Percentiles rank a stretch among this genome's conserved stretches.
Conservation (phyloP, 2,888 invertebrate genomes). For the Ernsta delagoae region DNA sequence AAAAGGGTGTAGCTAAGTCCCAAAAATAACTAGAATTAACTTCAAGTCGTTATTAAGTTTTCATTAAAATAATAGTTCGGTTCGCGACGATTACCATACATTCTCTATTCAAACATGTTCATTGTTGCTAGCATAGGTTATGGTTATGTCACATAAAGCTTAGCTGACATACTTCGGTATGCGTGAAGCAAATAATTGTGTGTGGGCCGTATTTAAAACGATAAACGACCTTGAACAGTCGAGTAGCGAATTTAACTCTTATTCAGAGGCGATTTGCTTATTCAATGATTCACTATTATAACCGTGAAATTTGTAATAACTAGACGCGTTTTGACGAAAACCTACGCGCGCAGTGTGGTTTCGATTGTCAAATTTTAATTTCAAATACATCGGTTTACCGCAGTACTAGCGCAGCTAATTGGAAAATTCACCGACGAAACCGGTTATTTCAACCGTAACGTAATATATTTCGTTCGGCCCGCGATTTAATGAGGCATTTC, state of each 20-base stretch:
- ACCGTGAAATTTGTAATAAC: conserved; percentile 32
- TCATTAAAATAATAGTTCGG: neutral
- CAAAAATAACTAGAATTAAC: neutral
- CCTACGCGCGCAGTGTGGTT: conserved; percentile 15
- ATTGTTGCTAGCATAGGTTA: conserved; percentile 5
- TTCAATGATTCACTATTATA: conserved; percentile 32
- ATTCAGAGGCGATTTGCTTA: conserved; percentile 29
- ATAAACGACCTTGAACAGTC: conserved; percentile 23
- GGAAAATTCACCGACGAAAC: conserved; percentile 46
- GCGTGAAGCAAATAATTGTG: conserved; percentile 26
- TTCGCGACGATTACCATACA: neutral
- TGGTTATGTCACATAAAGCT: conserved; percentile 32
- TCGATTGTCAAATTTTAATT: conserved; percentile 29
- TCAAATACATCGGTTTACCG: conserved; percentile 22
- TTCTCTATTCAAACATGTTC: neutral
- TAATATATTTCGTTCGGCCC: conserved; percentile 53
- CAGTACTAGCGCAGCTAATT: conserved; percentile 40
- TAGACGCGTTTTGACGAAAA: conserved; percentile 18
- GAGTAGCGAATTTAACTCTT: conserved; percentile 27
- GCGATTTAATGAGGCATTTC: conserved; percentile 64
- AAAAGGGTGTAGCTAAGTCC: too few relatives aligned
- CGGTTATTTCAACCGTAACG: conserved; percentile 49
- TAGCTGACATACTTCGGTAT: conserved; percentile 23
- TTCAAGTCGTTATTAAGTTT: neutral
- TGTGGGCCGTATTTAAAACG: conserved; percentile 28